phyloP scores from a whole-genome alignment of 2,888 invertebrate species.

The Melolontha melolontha region DNA sequence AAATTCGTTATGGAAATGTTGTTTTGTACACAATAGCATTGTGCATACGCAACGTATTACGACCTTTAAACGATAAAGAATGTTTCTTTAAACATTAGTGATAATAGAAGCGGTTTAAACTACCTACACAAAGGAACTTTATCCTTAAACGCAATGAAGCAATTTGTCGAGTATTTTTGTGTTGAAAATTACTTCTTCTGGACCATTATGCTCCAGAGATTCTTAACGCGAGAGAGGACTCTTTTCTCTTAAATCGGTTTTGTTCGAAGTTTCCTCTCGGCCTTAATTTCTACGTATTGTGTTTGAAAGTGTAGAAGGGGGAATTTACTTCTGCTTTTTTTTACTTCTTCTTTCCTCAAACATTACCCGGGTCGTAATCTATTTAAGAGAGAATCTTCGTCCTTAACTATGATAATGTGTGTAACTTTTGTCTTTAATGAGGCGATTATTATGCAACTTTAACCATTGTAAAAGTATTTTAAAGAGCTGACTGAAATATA shows the following conservation, averaged over 20 bases:
- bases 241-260: constrained; percentile 10
- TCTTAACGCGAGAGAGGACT: constrained; percentile 1
- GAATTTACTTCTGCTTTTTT: neutral
- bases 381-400: constrained; percentile 7
- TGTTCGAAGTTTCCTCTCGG: neutral
- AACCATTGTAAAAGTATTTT: constrained; percentile 11
- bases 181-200: constrained; percentile 18
- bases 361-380: constrained; percentile 17
- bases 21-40: neutral
- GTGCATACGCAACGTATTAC: neutral
- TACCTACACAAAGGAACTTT: constrained; percentile 19
- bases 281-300: too few species aligned
- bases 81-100: constrained; percentile 13
- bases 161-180: constrained; percentile 26
- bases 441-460: constrained; percentile 28
- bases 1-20: neutral
- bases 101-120: constrained; percentile 29
- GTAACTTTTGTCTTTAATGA: constrained; percentile 31
- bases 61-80: neutral
- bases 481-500: constrained; percentile 30
- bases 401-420: constrained; percentile 15
- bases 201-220: constrained; percentile 11
- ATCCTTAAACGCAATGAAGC: constrained; percentile 26
- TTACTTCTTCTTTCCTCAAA: neutral
- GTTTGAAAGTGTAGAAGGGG: neutral